Percentiles rank a stretch among this genome's conserved stretches.
Evolutionary conservation across 2,113 vertebrate species (phyloP).

Genomic region (Peromyscus polionotus): DNA sequence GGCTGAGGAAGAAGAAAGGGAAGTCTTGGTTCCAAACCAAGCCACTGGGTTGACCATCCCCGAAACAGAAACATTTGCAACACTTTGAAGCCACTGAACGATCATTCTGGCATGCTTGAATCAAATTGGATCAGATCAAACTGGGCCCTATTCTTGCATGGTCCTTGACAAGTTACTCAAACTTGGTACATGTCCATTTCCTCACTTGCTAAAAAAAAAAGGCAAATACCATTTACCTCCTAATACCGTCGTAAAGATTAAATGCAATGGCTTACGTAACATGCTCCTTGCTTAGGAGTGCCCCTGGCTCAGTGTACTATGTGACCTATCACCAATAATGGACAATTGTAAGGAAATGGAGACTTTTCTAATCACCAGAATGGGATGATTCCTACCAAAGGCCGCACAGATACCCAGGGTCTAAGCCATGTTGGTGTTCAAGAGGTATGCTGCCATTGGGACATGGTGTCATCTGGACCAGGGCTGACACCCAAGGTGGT

Average conservation of each 20-base stretch:
- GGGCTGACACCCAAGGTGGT: too few relatives aligned
- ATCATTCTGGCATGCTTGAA: background rate
- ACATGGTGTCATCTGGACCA: background rate
- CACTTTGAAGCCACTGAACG: background rate
- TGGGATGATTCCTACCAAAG: background rate
- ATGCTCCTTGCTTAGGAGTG: constrained; percentile 1
- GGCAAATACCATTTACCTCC: background rate
- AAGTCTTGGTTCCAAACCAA: background rate
- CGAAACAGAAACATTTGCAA: background rate
- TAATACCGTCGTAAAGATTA: background rate
- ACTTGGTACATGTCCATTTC: background rate
- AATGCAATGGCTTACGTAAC: background rate
- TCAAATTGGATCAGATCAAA: background rate
- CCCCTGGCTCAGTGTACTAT: background rate
- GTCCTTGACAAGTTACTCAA: background rate
- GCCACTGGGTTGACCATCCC: background rate
- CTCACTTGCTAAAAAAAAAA: constrained; percentile 2
- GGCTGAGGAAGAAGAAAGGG: background rate
- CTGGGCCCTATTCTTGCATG: background rate
- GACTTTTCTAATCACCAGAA: constrained; percentile 42
- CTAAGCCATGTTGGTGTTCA: background rate
- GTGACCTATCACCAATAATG: constrained; percentile 31
- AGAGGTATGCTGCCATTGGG: background rate
- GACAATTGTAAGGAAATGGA: constrained; percentile 51
- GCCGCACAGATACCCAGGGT: background rate